Percentiles rank a stretch among this genome's conserved stretches.
Evolutionary conservation across 2,113 vertebrate species (phyloP).

Genomic region (Mormyrus lacerda): DNA sequence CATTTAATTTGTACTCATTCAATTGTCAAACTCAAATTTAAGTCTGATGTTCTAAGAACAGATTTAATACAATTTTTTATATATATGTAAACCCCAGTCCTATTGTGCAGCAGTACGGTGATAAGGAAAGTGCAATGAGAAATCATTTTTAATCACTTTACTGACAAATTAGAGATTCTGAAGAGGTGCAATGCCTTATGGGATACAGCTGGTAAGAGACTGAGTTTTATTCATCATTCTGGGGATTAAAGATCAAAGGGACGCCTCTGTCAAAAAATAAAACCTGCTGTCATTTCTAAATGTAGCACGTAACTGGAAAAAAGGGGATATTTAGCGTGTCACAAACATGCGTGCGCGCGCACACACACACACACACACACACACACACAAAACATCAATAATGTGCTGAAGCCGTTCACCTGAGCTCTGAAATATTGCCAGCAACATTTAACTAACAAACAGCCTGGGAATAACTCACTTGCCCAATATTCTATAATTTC

Average conservation of each 20-base stretch:
- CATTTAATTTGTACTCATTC: neutral
- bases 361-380: neutral
- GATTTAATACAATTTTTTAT: neutral
- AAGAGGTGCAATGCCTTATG: neutral
- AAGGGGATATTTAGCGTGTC: neutral
- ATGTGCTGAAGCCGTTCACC: neutral
- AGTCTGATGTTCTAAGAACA: neutral
- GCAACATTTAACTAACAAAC: neutral
- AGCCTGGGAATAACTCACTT: neutral
- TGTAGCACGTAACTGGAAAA: neutral
- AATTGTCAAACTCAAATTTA: slow-evolving; percentile 1
- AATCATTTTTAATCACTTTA: neutral
- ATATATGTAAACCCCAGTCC: neutral
- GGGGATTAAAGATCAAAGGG: neutral
- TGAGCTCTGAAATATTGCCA: neutral
- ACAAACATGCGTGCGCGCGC: neutral
- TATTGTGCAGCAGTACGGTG: neutral
- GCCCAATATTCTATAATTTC: neutral
- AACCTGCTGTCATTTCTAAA: neutral
- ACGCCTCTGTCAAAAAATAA: neutral
- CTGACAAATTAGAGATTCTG: neutral
- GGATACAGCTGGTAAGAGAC: neutral
- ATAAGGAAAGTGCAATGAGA: neutral
- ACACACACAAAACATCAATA: neutral
- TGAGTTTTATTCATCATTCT: neutral